Evolutionary conservation across 1,140 invertebrate species (phyloP).

Genomic region (Lepeophtheirus salmonis): DNA sequence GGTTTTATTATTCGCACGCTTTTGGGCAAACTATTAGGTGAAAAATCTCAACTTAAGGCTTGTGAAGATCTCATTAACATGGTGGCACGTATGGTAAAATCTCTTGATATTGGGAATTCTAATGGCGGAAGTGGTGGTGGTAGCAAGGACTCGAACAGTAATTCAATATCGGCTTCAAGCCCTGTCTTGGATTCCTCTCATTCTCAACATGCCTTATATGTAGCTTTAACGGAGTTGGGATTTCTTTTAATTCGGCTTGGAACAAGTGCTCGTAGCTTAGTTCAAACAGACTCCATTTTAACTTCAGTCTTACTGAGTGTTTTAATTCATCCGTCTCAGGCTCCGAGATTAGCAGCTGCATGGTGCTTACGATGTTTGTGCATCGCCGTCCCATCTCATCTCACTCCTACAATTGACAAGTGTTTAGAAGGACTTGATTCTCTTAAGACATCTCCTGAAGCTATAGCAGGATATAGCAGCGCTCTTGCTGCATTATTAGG

Average conservation of each 20-base stretch:
- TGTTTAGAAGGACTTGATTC: slow-evolving; percentile 69
- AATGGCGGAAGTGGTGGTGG: neutral
- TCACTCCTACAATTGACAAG: slow-evolving; percentile 75
- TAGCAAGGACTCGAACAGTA: no score
- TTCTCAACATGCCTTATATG: slow-evolving; percentile 78
- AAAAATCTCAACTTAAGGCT: slow-evolving; percentile 86
- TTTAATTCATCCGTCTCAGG: neutral
- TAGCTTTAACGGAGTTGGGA: slow-evolving; percentile 71
- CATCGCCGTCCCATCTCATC: slow-evolving; percentile 74
- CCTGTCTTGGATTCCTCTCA: no score
- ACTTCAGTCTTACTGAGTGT: slow-evolving; percentile 18
- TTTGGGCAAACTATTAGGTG: slow-evolving; percentile 76
- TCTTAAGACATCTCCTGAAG: slow-evolving; percentile 73
- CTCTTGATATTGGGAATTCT: neutral
- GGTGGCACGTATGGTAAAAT: slow-evolving; percentile 32
- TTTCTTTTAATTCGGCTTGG: slow-evolving; percentile 57
- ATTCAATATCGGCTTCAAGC: no score
- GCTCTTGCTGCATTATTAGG: slow-evolving; percentile 81
- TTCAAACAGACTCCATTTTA: slow-evolving; percentile 29
- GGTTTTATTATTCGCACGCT: slow-evolving; percentile 60
- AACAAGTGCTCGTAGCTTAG: slow-evolving; percentile 68
- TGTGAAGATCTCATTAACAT: slow-evolving; percentile 83
- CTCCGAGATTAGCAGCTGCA: slow-evolving; percentile 61
- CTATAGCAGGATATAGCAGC: slow-evolving; percentile 78
- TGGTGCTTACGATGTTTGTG: slow-evolving; percentile 84